A percentile compares a stretch with the other conserved stretches of the same genome.
phyloP scores from a whole-genome alignment of 2,797 vertebrate genomes.

The Astyanax mexicanus region DNA sequence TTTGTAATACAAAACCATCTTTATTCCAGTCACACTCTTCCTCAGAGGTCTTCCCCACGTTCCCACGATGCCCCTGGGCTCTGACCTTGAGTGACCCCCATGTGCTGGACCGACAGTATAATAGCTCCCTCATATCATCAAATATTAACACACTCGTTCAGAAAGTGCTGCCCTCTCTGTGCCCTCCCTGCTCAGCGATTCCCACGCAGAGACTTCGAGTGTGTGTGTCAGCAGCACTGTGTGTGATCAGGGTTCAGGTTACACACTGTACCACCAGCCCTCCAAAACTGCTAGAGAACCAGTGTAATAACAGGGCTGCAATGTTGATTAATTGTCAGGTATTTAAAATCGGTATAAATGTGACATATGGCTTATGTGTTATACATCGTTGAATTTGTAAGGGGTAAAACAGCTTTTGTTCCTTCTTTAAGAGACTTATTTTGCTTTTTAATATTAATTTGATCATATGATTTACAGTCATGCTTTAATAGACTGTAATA shows the following conservation, averaged over 20 bases:
- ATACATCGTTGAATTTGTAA: too few species aligned
- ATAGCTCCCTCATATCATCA: slow-evolving; percentile 50
- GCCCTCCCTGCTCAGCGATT: slow-evolving; percentile 16
- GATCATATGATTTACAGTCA: too few species aligned
- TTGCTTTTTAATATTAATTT: too few species aligned
- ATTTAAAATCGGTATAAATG: too few species aligned
- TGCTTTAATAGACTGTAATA: too few species aligned
- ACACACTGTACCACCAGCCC: slow-evolving; percentile 6
- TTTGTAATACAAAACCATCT: slow-evolving; percentile 16
- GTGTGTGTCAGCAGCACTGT: slow-evolving; percentile 35
- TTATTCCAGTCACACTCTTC: background rate
- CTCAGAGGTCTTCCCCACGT: background rate
- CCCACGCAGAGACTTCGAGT: background rate
- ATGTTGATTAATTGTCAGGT: background rate
- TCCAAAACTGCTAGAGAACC: slow-evolving; percentile 2
- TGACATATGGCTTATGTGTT: too few species aligned
- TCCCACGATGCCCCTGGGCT: slow-evolving; percentile 16
- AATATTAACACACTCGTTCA: slow-evolving; percentile 47
- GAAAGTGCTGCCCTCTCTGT: slow-evolving; percentile 23
- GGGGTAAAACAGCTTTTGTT: too few species aligned
- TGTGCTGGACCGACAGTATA: slow-evolving; percentile 17
- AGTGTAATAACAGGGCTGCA: background rate
- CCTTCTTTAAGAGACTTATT: too few species aligned
- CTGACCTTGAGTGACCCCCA: slow-evolving; percentile 25
- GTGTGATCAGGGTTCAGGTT: slow-evolving; percentile 40